Conservation (phyloP, 2,888 invertebrate genomes). For the Cancer borealis region DNA sequence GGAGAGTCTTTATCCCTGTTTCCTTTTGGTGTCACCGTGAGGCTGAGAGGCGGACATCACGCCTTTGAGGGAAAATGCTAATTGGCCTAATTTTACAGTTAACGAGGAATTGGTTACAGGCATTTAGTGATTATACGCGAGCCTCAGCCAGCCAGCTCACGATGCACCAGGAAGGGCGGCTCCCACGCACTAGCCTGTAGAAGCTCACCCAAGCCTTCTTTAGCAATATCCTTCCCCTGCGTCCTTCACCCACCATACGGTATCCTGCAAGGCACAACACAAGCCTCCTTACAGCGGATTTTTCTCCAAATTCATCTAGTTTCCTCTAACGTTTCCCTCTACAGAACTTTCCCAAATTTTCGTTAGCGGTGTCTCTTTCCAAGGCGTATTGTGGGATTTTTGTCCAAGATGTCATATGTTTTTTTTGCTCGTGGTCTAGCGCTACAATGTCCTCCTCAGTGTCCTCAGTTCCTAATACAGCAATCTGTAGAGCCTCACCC, state of each 20-base stretch:
- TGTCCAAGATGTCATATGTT: not conserved
- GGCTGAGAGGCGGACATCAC: not conserved
- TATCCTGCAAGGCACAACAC: too few relatives aligned
- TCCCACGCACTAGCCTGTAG: not conserved
- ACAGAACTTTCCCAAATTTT: not conserved
- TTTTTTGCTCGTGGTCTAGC: not conserved
- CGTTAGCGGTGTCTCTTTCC: not conserved
- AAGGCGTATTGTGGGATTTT: not conserved
- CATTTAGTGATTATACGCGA: slow-evolving; percentile 50
- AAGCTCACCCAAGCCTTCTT: not conserved
- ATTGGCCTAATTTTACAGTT: slow-evolving; percentile 60
- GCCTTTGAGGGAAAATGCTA: slow-evolving; percentile 41
- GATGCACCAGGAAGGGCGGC: slow-evolving; percentile 22
- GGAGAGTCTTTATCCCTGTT: not conserved
- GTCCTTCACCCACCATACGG: too few relatives aligned
- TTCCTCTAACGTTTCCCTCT: not conserved
- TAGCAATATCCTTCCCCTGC: not conserved
- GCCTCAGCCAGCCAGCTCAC: slow-evolving; percentile 29
- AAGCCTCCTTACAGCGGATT: too few relatives aligned
- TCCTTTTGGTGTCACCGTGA: not conserved
- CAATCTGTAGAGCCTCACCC: not conserved
- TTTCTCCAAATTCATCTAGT: not conserved
- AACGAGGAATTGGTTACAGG: slow-evolving; percentile 59
- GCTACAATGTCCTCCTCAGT: not conserved
- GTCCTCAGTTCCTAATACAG: not conserved